These are phyloP conservation scores for Carterocephalus palaemon DNA, from an alignment of 2,888 invertebrate species.

Conservation along the genomic window DNA sequence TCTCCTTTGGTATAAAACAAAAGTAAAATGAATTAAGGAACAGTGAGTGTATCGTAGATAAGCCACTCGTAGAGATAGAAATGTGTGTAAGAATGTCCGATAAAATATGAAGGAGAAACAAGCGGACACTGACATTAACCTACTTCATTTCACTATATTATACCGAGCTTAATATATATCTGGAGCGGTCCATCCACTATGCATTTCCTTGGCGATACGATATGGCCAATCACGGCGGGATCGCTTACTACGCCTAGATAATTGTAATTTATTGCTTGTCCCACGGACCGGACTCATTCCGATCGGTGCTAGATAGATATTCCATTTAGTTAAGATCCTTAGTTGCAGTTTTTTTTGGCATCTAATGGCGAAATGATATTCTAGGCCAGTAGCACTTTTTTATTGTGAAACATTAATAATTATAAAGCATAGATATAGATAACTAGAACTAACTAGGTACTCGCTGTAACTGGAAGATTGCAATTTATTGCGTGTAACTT, in stretches of 20 bases:
- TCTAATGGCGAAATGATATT: conserved; percentile 3
- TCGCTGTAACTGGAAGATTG: neutral
- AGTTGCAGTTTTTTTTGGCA: too few relatives aligned
- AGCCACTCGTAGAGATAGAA: too few relatives aligned
- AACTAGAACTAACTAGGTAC: too few relatives aligned
- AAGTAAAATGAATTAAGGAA: too few relatives aligned
- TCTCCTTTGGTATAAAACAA: too few relatives aligned
- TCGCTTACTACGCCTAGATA: conserved; percentile 14
- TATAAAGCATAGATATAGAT: too few relatives aligned
- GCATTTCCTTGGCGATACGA: conserved; percentile 5
- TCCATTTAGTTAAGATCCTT: conserved; percentile 22
- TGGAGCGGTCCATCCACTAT: conserved; percentile 2
- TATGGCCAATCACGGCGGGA: conserved; percentile 12
- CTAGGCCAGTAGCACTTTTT: too few relatives aligned
- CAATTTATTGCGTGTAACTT: conserved; percentile 1
- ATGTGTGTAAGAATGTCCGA: too few relatives aligned
- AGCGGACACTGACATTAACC: neutral
- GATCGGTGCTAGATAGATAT: conserved; percentile 14
- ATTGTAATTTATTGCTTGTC: conserved; percentile 23
- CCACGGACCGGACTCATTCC: conserved; percentile 9
- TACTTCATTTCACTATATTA: neutral
- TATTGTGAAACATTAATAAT: too few relatives aligned
- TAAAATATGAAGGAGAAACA: neutral
- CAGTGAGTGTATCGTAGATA: too few relatives aligned
- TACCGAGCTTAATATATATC: conserved; percentile 10